These are phyloP conservation scores for Actinopyga echinites DNA, from an alignment of 53 echinoderm and acorn worm genomes.

Conservation along the genomic window DNA sequence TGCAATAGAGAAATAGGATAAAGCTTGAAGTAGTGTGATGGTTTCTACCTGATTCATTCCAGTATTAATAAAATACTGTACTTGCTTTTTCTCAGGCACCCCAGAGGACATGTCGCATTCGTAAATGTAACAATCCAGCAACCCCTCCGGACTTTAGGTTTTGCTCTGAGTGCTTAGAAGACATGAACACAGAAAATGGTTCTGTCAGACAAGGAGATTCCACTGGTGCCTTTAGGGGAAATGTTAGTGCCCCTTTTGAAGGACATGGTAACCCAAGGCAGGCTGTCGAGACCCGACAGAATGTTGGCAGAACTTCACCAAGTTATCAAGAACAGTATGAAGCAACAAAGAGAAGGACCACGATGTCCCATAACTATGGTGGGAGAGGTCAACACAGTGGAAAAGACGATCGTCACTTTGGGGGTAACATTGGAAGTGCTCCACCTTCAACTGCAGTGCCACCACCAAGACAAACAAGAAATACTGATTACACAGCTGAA, in stretches of 20 bases:
- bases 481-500: neutral
- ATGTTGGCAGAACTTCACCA: neutral
- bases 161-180: conserved; percentile 56
- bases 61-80: neutral
- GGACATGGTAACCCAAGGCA: neutral
- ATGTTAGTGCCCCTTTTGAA: neutral
- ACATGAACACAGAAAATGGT: conserved; percentile 31
- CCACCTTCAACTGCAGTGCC: no score
- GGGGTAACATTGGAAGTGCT: neutral
- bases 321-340: no score
- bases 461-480: neutral
- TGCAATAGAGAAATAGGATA: no score
- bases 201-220: neutral
- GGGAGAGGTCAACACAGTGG: neutral
- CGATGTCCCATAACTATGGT: neutral
- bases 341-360: neutral
- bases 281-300: neutral
- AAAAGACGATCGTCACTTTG: no score
- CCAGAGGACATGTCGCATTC: conserved; percentile 46
- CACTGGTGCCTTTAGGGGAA: neutral
- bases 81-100: neutral
- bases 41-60: neutral
- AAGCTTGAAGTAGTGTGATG: no score
- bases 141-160: conserved; percentile 55
- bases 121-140: conserved; percentile 59